Evolutionary conservation across 2,888 invertebrate genomes (phyloP), one percentile per base, ranked within the genome.

Genomic region (Kuschelorhynchus macadamiae): DNA sequence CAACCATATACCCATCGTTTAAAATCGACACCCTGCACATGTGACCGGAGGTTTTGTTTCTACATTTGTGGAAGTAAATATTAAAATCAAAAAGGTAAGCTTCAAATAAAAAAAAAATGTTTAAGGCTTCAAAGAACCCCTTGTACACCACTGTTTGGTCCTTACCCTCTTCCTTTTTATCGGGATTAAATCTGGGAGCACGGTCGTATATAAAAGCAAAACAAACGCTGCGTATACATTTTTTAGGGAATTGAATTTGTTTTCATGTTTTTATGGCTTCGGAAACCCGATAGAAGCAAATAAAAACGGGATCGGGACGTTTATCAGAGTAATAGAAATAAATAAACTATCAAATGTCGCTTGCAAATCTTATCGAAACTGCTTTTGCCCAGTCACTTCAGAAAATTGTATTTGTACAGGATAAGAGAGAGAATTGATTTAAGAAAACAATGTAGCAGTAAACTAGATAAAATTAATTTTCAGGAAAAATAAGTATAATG

Each of bases 171-270:
- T 72, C 64, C 69, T 47, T 70, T 70, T 72, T 71, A 75, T 75
- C 76, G 64, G 74, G 69, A 76, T 75, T 75, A 75, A 76, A 76
- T 76, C 75, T 72, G 70, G 70, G 71, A 62, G 68, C 56, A 64
- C 44, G 55, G 53, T 32, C 61, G 65, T 70, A 65, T 68, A 33
- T 16, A 16, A 42, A 17, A 25, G 17, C 39, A 74, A 73, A 69
- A 62, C 59, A 62, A 66, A 61, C 49, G 63, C 33, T 53, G 42
- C 42, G 16, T 47, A 47, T 63, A 42, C 17, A 42, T 18, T 56
- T 61, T 64, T 60, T 49, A 56, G 52, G 52, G 44, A 55, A 65
- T 61, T 56, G 61, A 69, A 69, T 65, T 65, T 52, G 56, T 69
- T 65, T 56, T 55, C 61, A 44, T 65, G 65, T 61, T 47, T 65